Percentiles rank a stretch among this genome's conserved stretches.
phyloP scores from a whole-genome alignment of 2,113 vertebrate species.

The Albula glossodonta region DNA sequence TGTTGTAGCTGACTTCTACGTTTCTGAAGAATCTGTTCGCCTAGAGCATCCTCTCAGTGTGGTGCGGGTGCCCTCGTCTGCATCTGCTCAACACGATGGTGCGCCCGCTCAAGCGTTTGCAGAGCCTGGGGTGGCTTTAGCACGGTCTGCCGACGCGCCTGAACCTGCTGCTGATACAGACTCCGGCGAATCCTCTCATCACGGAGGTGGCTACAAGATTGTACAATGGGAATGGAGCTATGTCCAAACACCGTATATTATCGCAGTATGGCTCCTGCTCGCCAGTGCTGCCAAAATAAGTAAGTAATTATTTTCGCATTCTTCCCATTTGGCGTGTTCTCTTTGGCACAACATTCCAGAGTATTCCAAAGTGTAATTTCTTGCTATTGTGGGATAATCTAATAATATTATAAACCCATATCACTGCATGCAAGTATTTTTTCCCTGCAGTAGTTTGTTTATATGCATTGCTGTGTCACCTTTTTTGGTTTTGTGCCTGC shows the following conservation, averaged over 20 bases:
- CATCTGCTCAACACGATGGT: conserved; percentile 7
- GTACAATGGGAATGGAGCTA: conserved; percentile 94
- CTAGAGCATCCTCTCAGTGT: conserved; percentile 21
- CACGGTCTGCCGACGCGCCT: conserved; percentile 51
- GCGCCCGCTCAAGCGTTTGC: conserved; percentile 12
- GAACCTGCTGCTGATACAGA: conserved; percentile 37
- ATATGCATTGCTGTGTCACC: too few species aligned
- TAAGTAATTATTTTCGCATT: conserved; percentile 64
- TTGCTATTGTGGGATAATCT: too few species aligned
- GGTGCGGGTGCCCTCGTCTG: conserved; percentile 37
- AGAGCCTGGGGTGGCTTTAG: conserved; percentile 38
- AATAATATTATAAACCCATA: too few species aligned
- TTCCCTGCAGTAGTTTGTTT: too few species aligned
- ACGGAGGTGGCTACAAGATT: conserved; percentile 73
- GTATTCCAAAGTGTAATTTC: too few species aligned
- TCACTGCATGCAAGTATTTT: too few species aligned
- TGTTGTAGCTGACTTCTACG: background rate
- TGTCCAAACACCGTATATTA: conserved; percentile 89
- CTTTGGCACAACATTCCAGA: too few species aligned
- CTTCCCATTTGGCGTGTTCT: too few species aligned
- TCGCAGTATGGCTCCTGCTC: conserved; percentile 90
- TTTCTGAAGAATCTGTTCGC: background rate
- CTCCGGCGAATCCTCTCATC: conserved; percentile 32
- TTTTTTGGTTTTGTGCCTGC: too few species aligned
- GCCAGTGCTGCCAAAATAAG: conserved; percentile 93